Conservation (phyloP, 2,888 invertebrate genomes). For the Chrysolina haemoptera region DNA sequence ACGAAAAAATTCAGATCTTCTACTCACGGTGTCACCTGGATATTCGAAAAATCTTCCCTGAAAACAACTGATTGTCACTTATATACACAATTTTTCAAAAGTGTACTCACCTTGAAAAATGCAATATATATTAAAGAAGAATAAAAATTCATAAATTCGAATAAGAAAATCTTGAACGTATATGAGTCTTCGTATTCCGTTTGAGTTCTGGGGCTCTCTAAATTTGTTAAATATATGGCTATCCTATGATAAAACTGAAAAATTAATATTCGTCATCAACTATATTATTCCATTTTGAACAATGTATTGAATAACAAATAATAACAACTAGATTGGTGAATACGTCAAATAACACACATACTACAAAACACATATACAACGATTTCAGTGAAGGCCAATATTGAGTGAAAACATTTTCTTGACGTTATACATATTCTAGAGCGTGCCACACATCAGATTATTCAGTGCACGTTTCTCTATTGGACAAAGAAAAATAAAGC, state of each 20-base stretch:
- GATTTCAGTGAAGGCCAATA: no score
- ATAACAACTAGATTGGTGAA: no score
- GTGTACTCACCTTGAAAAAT: constrained; percentile 87
- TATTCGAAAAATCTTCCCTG: constrained; percentile 91
- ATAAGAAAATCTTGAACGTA: constrained; percentile 97
- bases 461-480: neutral
- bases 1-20: constrained; percentile 82
- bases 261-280: constrained; percentile 12
- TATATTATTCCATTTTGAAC: neutral
- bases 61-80: constrained; percentile 34
- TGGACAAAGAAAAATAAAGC: neutral
- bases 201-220: constrained; percentile 95
- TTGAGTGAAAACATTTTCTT: no score
- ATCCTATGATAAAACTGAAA: constrained; percentile 86
- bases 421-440: no score
- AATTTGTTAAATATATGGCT: constrained; percentile 88
- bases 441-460: no score
- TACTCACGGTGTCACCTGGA: constrained; percentile 85
- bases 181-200: constrained; percentile 98
- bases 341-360: no score
- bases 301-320: no score
- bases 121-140: constrained; percentile 99
- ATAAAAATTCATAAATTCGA: constrained; percentile 99
- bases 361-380: no score
- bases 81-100: neutral